Conservation (phyloP, 1,140 invertebrate species). For the Choristoneura fumiferana region DNA sequence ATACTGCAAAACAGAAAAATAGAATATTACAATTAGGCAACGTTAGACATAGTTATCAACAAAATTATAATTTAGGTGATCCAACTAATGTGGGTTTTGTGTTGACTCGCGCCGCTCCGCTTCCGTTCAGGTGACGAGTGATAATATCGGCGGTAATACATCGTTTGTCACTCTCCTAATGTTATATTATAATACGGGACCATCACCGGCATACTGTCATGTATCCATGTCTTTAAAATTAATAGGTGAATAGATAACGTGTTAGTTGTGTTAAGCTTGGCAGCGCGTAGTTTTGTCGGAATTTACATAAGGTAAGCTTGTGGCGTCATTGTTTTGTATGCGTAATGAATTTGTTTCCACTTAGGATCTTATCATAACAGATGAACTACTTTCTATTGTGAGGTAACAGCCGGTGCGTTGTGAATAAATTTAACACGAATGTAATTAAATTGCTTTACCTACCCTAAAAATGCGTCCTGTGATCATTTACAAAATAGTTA, state of each 20-base stretch:
- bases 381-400: slow-evolving; percentile 27
- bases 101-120: slow-evolving; percentile 41
- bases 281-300: slow-evolving; percentile 43
- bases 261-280: slow-evolving; percentile 40
- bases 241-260: slow-evolving; percentile 50
- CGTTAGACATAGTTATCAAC: slow-evolving; percentile 12
- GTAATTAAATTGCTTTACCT: too few relatives aligned
- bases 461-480: too few relatives aligned
- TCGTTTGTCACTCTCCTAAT: slow-evolving; percentile 51
- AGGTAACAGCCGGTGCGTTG: slow-evolving; percentile 4
- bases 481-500: too few relatives aligned
- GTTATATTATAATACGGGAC: slow-evolving; percentile 41
- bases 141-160: slow-evolving; percentile 52
- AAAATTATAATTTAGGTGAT: slow-evolving; percentile 52
- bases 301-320: slow-evolving; percentile 51
- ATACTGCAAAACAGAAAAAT: too few relatives aligned
- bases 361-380: slow-evolving; percentile 41
- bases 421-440: neutral
- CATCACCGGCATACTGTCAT: slow-evolving; percentile 33
- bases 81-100: slow-evolving; percentile 69
- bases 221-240: slow-evolving; percentile 46
- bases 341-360: slow-evolving; percentile 40
- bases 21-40: neutral
- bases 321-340: slow-evolving; percentile 26
- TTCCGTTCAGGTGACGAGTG: slow-evolving; percentile 71